Evolutionary conservation across 2,113 vertebrate genomes (phyloP).

Genomic region (Neogobius melanostomus): DNA sequence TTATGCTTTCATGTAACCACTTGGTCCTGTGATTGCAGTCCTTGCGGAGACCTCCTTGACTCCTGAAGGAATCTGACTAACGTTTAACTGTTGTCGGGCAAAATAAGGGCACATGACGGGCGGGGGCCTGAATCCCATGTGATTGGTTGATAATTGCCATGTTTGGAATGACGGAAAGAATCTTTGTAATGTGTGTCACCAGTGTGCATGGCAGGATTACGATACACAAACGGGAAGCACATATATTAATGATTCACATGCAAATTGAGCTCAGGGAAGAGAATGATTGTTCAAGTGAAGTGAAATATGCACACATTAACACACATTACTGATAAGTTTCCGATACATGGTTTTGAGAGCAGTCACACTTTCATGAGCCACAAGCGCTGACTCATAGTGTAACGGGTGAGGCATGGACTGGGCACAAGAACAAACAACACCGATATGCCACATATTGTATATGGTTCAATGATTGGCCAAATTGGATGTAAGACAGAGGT

Average conservation of each 20-base stretch:
- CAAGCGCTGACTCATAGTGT: constrained; percentile 52
- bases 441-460: neutral
- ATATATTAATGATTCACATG: constrained; percentile 67
- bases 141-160: constrained; percentile 72
- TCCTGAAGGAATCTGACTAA: constrained; percentile 58
- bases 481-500: constrained; percentile 66
- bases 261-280: constrained; percentile 38
- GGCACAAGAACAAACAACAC: neutral
- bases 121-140: constrained; percentile 63
- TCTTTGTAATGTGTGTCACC: constrained; percentile 55
- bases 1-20: constrained; percentile 42
- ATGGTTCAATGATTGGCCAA: neutral
- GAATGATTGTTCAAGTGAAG: constrained; percentile 14
- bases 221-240: constrained; percentile 49
- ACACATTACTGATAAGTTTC: constrained; percentile 16
- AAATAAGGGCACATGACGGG: constrained; percentile 57
- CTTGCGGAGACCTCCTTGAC: constrained; percentile 36
- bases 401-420: constrained; percentile 34
- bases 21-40: constrained; percentile 48
- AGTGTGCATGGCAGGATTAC: constrained; percentile 48
- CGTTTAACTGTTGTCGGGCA: constrained; percentile 58
- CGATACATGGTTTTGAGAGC: constrained; percentile 29
- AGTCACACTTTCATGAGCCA: constrained; percentile 36
- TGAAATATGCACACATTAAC: constrained; percentile 23
- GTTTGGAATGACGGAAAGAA: constrained; percentile 69